Percentiles rank a stretch among this genome's conserved stretches.
These are phyloP conservation scores for Chloroceryle aenea DNA, from an alignment of 2,113 vertebrate species.

Conservation along the genomic window DNA sequence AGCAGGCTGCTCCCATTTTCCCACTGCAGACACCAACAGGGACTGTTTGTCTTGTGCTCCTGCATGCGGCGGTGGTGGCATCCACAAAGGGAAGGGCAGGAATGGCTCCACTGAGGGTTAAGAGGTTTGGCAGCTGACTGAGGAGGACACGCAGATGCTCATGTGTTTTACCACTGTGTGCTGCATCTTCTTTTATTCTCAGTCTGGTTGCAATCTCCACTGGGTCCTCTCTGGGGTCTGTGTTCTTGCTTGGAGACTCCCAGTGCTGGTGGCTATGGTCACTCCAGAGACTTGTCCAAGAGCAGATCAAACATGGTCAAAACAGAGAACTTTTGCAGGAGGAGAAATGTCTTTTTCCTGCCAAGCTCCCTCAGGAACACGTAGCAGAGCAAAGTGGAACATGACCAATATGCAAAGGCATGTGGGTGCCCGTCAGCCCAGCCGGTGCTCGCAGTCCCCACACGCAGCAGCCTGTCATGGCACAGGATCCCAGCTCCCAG, in stretches of 20 bases:
- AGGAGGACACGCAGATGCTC: not conserved
- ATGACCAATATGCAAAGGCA: not conserved
- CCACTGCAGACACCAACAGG: rapidly evolving
- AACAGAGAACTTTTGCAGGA: not conserved
- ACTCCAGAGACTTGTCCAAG: not conserved
- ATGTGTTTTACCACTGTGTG: rapidly evolving
- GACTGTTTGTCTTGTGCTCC: not conserved
- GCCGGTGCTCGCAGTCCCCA: rapidly evolving
- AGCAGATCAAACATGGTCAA: not conserved
- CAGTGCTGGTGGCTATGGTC: rapidly evolving
- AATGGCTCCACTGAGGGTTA: not conserved
- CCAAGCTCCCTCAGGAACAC: not conserved
- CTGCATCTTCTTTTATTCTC: not conserved
- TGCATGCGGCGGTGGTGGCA: rapidly evolving
- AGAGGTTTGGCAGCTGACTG: not conserved
- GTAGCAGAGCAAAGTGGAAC: not conserved
- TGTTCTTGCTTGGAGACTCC: not conserved
- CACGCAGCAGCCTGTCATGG: not conserved
- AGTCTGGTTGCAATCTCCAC: not conserved
- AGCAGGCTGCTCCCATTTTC: not conserved
- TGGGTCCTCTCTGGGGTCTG: not conserved
- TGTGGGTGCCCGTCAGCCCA: rapidly evolving
- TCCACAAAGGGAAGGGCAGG: not conserved
- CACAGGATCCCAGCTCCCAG: not conserved
- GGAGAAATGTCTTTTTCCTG: not conserved